Evolutionary conservation across 2,888 invertebrate species (phyloP).

Genomic region (Melieria omissa): DNA sequence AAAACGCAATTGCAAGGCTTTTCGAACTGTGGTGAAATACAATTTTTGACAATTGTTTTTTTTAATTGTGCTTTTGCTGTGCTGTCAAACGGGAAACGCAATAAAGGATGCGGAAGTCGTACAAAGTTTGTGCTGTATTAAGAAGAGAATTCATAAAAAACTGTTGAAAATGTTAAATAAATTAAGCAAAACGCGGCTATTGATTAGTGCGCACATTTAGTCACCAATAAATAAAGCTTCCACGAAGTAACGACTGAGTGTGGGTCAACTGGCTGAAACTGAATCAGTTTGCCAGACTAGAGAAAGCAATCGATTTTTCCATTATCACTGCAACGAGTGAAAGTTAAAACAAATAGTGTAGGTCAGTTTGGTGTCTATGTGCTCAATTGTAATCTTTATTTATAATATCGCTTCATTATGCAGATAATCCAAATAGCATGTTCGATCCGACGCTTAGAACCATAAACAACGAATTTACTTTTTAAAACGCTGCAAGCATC

Average conservation of each 20-base stretch:
- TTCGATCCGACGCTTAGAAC: too few species aligned
- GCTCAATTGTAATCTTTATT: too few species aligned
- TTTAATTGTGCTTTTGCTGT: constrained; percentile 15
- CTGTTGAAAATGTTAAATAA: constrained; percentile 18
- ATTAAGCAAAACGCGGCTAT: background rate
- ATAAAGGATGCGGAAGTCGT: constrained; percentile 40
- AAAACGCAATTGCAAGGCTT: background rate
- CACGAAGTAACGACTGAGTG: too few species aligned
- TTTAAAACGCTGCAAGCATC: background rate
- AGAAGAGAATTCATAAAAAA: constrained; percentile 1
- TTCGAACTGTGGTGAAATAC: background rate
- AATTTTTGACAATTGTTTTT: background rate
- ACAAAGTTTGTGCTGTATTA: constrained; percentile 21
- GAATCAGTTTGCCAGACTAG: too few species aligned
- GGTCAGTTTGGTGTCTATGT: background rate
- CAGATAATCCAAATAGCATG: too few species aligned
- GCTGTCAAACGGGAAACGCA: constrained; percentile 6
- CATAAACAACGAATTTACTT: constrained; percentile 11
- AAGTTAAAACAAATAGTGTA: background rate
- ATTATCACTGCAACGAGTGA: constrained; percentile 17
- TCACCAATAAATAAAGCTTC: background rate
- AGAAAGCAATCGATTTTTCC: constrained; percentile 30
- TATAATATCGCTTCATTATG: too few species aligned
- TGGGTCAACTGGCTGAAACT: too few species aligned
- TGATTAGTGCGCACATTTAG: background rate